Base-by-base conservation (phyloP, 2,888 invertebrate genomes). In the Lathronympha strigana region DNA sequence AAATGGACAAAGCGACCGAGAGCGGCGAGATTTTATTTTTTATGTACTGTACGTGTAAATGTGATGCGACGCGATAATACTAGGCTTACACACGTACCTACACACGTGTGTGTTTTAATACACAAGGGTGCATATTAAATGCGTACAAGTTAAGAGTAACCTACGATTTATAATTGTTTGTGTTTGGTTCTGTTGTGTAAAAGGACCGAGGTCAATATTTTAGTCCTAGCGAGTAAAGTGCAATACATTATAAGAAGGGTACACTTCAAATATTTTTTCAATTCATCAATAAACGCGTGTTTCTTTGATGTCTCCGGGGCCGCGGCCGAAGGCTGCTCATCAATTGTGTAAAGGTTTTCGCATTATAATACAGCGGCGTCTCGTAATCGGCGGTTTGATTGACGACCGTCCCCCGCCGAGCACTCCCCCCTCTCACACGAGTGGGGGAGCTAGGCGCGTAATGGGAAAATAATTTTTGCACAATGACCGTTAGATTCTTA, bases 401-500 rank as follows among this genome's bases (percentile, higher is more conserved):
- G 72, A 73, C 69, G 73, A 73, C 36, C 60, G 40, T 53, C 40
- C 53, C 53, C 15, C 36, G 13, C 33, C 15, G 1, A 40, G 3
- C 53, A 43, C 15, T 4, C 6, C 33, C 25, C 47, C 61, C 21
- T 19, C 23, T 23, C 43, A 38, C 36, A 25, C 31, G 17, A 43
- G 19, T 19, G 43, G 43, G 60, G 8, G 31, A 4, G 9, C 25
- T 28, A 28, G 25, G 66, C 54, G 71, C 69, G 73, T 74, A 74
- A 81, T 78, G 73, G 67, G 61, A 73, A 75, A 75, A 72, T 76
- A 76, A 79, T 78, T 76, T 72, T 69, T 70, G 71, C 72, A 73
- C 72, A 73, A 77, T 76, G 74, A 76, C 72, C 73, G 72, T 76
- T 74, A 73, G 73, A 79, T 78, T 75, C 74, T 75, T 79, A 73